Conservation (phyloP, 2,113 vertebrate genomes). For the Dipodomys ordii region DNA sequence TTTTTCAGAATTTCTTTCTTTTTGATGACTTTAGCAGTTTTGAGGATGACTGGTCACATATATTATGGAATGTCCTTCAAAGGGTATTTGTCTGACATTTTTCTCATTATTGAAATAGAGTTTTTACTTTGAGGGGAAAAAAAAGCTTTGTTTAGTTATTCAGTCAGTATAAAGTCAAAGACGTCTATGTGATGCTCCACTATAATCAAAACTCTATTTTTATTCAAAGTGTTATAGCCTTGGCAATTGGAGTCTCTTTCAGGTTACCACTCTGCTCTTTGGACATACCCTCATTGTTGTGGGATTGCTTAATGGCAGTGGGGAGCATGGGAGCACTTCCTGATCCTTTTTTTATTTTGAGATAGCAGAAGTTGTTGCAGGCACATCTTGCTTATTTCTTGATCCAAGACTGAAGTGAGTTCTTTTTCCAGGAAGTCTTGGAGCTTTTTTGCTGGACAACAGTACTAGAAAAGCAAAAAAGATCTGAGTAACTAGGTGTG, state of each 20-base stretch:
- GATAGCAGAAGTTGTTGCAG: not conserved
- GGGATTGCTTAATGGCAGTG: not conserved
- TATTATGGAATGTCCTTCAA: not conserved
- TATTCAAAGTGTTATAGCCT: not conserved
- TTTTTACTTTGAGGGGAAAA: not conserved
- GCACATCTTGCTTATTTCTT: not conserved
- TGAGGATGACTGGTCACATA: not conserved
- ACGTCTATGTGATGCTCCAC: not conserved
- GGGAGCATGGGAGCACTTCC: not conserved
- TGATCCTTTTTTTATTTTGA: not conserved
- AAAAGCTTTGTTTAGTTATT: not conserved
- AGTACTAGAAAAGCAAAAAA: not conserved
- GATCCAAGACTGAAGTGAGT: not conserved
- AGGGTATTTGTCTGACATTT: not conserved
- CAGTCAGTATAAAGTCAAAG: not conserved
- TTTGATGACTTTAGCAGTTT: not conserved
- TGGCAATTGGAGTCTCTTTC: not conserved
- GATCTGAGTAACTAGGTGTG: not conserved
- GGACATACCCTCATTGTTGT: not conserved
- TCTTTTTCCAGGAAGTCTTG: not conserved
- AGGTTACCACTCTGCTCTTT: not conserved
- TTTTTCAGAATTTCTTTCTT: not conserved
- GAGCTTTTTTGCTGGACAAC: not conserved
- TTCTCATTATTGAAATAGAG: not conserved
- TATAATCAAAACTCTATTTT: not conserved